Percentiles rank a stretch among this genome's conserved stretches.
These are phyloP conservation scores for Galendromus occidentalis DNA, from an alignment of 1,140 invertebrate species.

Conservation along the genomic window DNA sequence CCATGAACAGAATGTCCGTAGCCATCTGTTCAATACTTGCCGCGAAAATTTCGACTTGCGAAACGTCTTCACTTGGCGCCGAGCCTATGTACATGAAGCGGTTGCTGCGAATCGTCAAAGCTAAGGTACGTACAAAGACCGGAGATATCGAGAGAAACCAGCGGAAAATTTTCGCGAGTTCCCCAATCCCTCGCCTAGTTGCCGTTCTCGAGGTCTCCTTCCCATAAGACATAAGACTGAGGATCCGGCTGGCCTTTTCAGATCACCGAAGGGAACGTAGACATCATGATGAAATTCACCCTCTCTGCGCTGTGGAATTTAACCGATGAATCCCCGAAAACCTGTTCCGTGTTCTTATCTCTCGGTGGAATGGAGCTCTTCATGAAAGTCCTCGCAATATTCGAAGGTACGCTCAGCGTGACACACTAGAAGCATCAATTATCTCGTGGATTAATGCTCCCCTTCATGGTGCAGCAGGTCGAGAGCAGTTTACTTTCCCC, in stretches of 20 bases:
- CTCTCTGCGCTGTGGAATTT: constrained; percentile 63
- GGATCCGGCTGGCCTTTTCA: constrained; percentile 5
- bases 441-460: not conserved
- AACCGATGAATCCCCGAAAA: constrained; percentile 50
- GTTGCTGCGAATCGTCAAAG: constrained; percentile 43
- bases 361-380: constrained; percentile 48
- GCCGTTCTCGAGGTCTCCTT: too few species aligned
- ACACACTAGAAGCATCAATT: not conserved
- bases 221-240: too few species aligned
- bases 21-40: constrained; percentile 55
- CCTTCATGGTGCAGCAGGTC: not conserved
- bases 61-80: constrained; percentile 48
- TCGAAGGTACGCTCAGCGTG: constrained; percentile 29
- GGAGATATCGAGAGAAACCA: too few species aligned
- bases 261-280: constrained; percentile 31
- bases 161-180: too few species aligned
- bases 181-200: too few species aligned
- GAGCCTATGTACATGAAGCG: constrained; percentile 50
- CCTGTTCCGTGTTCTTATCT: constrained; percentile 48
- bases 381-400: constrained; percentile 32
- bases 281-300: constrained; percentile 60
- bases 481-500: not conserved
- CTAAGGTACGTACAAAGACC: constrained; percentile 40
- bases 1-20: constrained; percentile 58
- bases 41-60: constrained; percentile 44